phyloP scores from a whole-genome alignment of 1,140 invertebrate genomes.

The Rhynchophorus ferrugineus region DNA sequence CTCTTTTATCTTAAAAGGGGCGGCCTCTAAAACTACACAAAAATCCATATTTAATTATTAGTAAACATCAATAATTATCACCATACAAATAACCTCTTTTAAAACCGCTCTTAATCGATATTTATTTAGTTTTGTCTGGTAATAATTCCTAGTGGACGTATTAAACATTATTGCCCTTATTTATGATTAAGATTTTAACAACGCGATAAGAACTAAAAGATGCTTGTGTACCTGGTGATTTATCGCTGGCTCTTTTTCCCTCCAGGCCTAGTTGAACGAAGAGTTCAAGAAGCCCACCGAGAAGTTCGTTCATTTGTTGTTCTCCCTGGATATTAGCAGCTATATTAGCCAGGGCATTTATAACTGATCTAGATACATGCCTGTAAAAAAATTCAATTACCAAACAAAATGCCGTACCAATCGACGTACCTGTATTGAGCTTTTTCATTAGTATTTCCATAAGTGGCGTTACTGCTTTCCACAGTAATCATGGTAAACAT shows the following conservation, averaged over 20 bases:
- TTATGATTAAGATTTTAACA: too few relatives aligned
- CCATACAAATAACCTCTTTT: background rate
- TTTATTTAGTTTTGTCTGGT: too few relatives aligned
- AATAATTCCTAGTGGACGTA: too few relatives aligned
- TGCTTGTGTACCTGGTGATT: slow-evolving; percentile 60
- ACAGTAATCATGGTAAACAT: slow-evolving; percentile 95
- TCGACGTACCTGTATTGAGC: slow-evolving; percentile 62
- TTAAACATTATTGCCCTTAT: too few relatives aligned
- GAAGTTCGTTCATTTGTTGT: slow-evolving; percentile 74
- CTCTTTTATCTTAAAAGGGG: slow-evolving; percentile 21
- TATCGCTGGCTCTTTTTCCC: slow-evolving; percentile 87
- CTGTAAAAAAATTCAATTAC: slow-evolving; percentile 40
- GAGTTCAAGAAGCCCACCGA: slow-evolving; percentile 83
- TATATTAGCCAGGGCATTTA: slow-evolving; percentile 90
- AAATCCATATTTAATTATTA: slow-evolving; percentile 1
- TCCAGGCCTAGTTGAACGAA: slow-evolving; percentile 97
- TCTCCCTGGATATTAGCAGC: slow-evolving; percentile 88
- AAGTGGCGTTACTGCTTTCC: slow-evolving; percentile 85
- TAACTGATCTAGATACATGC: slow-evolving; percentile 90
- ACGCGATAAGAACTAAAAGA: too few relatives aligned
- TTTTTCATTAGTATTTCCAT: slow-evolving; percentile 60
- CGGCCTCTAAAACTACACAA: slow-evolving; percentile 18
- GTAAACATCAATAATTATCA: background rate
- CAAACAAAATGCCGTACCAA: background rate
- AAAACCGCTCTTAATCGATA: background rate